Evolutionary conservation across 2,113 vertebrate genomes (phyloP).

Genomic region (Oreotrochilus melanogaster): DNA sequence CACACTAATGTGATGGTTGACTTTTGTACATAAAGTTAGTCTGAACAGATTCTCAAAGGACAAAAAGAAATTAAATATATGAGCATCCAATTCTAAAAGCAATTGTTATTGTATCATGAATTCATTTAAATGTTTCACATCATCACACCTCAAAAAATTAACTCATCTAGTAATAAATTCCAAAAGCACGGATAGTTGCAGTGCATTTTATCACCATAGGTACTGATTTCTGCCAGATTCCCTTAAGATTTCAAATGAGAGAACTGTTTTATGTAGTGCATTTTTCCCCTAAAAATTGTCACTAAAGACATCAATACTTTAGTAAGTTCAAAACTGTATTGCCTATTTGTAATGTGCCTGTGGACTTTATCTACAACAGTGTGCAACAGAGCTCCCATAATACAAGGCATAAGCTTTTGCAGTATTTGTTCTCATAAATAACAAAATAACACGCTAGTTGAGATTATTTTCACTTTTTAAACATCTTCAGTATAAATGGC

Average conservation of each 20-base stretch:
- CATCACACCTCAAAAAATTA: slow-evolving; percentile 15
- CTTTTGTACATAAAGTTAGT: slow-evolving; percentile 20
- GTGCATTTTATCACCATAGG: not conserved
- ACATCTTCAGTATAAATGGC: not conserved
- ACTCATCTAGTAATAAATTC: not conserved
- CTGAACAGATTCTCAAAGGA: not conserved
- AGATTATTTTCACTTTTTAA: not conserved
- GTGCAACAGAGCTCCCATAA: not conserved
- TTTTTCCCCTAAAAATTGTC: not conserved
- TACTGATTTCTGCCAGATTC: not conserved
- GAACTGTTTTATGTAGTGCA: not conserved
- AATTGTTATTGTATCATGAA: not conserved
- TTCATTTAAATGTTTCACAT: slow-evolving; percentile 12
- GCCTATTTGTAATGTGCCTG: not conserved
- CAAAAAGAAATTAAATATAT: not conserved
- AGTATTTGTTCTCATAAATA: not conserved
- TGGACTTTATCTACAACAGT: not conserved
- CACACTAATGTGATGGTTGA: not conserved
- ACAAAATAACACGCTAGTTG: not conserved
- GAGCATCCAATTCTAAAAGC: not conserved
- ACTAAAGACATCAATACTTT: not conserved
- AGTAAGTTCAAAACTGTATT: not conserved
- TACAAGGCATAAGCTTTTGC: not conserved
- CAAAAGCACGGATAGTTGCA: not conserved
- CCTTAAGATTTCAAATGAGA: not conserved